Conservation (phyloP, 2,113 vertebrate genomes). For the western clawed frog (Xenopus tropicalis) region UCB_Xtro_10.0 CM004444.2:125326001-125326500, state of each 20-base stretch:
- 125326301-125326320: conserved; percentile 61
- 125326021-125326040: too few species aligned
- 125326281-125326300: conserved; percentile 93
- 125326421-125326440: too few species aligned
- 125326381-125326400: too few species aligned
- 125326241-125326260: conserved; percentile 86
- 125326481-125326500: too few species aligned
- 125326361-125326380: neutral
- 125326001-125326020: too few species aligned
- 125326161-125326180: conserved; percentile 75
- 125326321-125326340: too few species aligned
- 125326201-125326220: conserved; percentile 75
- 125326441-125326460: too few species aligned
- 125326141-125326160: conserved; percentile 75
- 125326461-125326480: too few species aligned
- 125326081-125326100: conserved; percentile 71
- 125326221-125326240: conserved; percentile 89
- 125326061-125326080: too few species aligned
- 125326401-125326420: too few species aligned
- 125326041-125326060: too few species aligned
- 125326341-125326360: neutral
- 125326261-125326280: conserved; percentile 82
- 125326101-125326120: conserved; percentile 85
- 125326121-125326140: conserved; percentile 76
- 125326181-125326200: conserved; percentile 77